Base-by-base conservation (phyloP, 2,888 invertebrate species). In the Calameuta pallipes region DNA sequence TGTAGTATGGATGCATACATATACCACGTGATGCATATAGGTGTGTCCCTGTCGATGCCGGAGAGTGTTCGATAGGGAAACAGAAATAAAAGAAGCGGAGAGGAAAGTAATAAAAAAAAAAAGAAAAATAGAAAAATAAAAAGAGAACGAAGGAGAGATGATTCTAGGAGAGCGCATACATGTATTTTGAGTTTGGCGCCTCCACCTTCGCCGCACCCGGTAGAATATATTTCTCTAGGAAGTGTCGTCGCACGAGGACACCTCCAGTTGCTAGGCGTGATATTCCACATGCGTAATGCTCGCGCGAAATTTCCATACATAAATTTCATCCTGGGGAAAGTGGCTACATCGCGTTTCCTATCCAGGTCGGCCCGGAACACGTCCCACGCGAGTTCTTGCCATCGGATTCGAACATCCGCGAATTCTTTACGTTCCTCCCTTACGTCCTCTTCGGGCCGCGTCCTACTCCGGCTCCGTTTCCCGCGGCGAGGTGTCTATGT, bases 251-350 rank as follows among this genome's bases (percentile, higher is more conserved):
- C 84, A 83, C 84, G 81, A 86, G 84, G 84, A 85, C 41, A 41
- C 86, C 86, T 86, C 83, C 86, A 87, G 88, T 88, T 87, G 87
- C 86, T 85, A 85, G 86, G 84, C 85, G 81, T 86, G 87, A 89
- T 88, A 89, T 90, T 89, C 87, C 85, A 87, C 88, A 87, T 89
- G 88, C 88, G 88, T 89, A 87, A 89, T 89, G 87, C 87, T 87
- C 86, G 81, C 84, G 83, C 82, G 87, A 85, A 88, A 90, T 90
- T 89, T 89, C 86, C 89, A 90, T 89, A 88, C 86, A 87, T 90
- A 89, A 89, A 90, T 90, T 88, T 90, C 83, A 83, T 87, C 83
- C 81, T 79, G 82, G 41, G 82, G 82, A 85, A 85, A 86, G 85
- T 85, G 82, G 81, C 82, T 85, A 56, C 76, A 79, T 80, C 73